phyloP scores from a whole-genome alignment of 1,140 invertebrate species.

The Pseudoatta argentina region DNA sequence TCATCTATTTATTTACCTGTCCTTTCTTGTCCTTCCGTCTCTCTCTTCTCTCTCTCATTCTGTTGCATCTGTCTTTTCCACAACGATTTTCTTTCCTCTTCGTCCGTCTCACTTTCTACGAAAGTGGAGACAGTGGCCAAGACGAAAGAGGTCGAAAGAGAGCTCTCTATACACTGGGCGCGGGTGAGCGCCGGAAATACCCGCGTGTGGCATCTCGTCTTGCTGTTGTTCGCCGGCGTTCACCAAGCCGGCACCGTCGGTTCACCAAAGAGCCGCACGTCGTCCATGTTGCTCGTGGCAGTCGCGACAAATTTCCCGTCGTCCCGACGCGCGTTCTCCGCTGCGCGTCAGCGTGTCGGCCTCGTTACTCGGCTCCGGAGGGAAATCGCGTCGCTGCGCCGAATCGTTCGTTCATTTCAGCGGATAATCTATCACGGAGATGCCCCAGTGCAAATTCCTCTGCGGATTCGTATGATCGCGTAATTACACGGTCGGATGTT shows the following conservation, averaged over 20 bases:
- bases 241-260: slow-evolving; percentile 44
- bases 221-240: slow-evolving; percentile 63
- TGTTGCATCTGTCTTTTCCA: not conserved
- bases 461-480: not conserved
- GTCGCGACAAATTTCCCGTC: slow-evolving; percentile 49
- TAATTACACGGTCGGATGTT: not conserved
- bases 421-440: not conserved
- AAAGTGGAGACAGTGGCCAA: slow-evolving; percentile 42
- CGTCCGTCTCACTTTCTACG: slow-evolving; percentile 7
- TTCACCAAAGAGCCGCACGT: slow-evolving; percentile 3
- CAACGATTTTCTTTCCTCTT: not conserved
- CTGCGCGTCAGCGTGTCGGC: not conserved
- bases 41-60: not conserved
- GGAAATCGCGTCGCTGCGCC: not conserved
- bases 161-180: slow-evolving; percentile 33
- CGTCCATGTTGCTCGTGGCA: slow-evolving; percentile 30
- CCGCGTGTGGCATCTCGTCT: slow-evolving; percentile 57
- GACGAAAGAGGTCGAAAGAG: slow-evolving; percentile 42
- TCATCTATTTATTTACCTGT: slow-evolving; percentile 5
- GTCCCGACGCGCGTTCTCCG: not conserved
- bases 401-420: not conserved
- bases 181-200: slow-evolving; percentile 73
- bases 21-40: slow-evolving; percentile 4
- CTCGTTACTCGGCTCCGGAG: slow-evolving; percentile 1
- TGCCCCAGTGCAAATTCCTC: not conserved